These are phyloP conservation scores for Limnephilus rhombicus DNA, from an alignment of 2,888 invertebrate species.

Conservation along the genomic window DNA sequence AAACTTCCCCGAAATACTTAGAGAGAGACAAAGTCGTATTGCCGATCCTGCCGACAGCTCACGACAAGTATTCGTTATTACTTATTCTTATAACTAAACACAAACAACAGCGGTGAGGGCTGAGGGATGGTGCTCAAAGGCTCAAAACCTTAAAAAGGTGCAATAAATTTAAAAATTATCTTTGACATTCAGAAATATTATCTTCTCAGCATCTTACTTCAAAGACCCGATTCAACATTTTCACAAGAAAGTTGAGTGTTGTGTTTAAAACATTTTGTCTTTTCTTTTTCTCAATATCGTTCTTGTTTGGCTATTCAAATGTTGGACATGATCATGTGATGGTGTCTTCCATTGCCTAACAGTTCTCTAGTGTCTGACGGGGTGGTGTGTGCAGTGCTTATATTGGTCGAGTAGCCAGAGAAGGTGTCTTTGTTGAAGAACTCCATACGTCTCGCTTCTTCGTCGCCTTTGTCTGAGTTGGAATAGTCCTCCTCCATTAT, in stretches of 20 bases:
- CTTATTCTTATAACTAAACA: background rate
- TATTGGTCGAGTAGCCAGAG: constrained; percentile 78
- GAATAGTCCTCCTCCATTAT: constrained; percentile 83
- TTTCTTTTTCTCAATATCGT: background rate
- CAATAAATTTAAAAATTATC: background rate
- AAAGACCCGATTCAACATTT: background rate
- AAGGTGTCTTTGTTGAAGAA: constrained; percentile 78
- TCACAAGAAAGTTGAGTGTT: background rate
- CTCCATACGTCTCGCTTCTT: constrained; percentile 71
- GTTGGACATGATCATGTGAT: constrained; percentile 74
- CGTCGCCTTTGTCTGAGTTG: constrained; percentile 76
- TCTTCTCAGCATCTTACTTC: background rate
- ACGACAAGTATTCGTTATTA: background rate
- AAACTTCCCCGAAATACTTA: background rate
- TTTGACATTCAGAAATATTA: background rate
- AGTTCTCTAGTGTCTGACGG: constrained; percentile 84
- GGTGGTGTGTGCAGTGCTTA: constrained; percentile 81
- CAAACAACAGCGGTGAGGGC: constrained; percentile 27
- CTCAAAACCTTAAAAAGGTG: constrained; percentile 37
- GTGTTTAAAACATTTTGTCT: background rate
- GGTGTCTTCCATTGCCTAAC: constrained; percentile 78
- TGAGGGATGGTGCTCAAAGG: constrained; percentile 43
- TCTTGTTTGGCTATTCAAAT: constrained; percentile 71
- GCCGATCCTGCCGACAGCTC: constrained; percentile 10
- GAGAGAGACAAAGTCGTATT: background rate